These are phyloP conservation scores for Amblyraja radiata DNA, from an alignment of 2,797 vertebrate genomes.

Conservation along the genomic window DNA sequence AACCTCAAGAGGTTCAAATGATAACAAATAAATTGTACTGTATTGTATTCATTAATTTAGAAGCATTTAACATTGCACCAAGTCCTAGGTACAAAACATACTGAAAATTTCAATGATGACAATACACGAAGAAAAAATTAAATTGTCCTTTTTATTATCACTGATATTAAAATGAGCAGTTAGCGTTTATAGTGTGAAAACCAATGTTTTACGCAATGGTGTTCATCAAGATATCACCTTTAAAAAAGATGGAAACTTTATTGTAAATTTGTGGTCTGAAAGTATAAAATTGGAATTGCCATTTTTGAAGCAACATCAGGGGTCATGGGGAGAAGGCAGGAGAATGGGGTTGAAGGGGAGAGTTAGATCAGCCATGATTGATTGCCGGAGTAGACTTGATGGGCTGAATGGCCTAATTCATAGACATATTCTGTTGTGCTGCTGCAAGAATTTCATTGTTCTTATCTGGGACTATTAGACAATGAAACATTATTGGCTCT, in stretches of 20 bases:
- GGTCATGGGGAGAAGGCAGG: too few species aligned
- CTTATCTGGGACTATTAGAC: too few species aligned
- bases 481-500: too few species aligned
- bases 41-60: too few species aligned
- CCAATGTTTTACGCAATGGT: background rate
- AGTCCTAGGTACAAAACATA: background rate
- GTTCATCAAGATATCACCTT: background rate
- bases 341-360: too few species aligned
- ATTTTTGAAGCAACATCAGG: background rate
- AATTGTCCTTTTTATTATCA: background rate
- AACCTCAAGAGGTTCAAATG: too few species aligned
- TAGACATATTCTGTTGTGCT: too few species aligned
- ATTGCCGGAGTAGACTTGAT: too few species aligned
- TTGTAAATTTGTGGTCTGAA: background rate
- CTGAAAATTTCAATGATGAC: background rate
- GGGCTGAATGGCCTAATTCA: too few species aligned
- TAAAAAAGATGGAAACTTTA: conserved; percentile 4
- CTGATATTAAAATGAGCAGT: background rate
- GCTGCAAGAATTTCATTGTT: too few species aligned
- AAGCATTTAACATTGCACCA: background rate
- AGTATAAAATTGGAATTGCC: background rate
- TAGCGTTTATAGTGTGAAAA: background rate
- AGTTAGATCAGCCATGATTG: too few species aligned
- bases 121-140: background rate
- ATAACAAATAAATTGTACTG: too few species aligned